Conservation (phyloP, 2,797 vertebrate species). For the Hydrocynus forskahlii region DNA sequence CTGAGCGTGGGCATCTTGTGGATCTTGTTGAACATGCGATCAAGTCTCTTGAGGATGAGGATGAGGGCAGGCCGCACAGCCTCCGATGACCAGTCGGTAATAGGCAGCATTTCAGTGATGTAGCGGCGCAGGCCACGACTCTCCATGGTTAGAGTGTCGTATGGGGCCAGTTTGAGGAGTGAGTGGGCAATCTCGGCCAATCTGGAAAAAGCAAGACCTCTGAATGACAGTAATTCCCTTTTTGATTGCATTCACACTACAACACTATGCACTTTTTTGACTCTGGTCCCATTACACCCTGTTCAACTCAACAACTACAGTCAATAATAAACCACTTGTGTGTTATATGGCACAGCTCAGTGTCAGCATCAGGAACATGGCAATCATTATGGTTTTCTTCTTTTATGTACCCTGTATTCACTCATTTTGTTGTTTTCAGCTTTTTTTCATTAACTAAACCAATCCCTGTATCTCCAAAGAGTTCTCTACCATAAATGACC, state of each 20-base stretch:
- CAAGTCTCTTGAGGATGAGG: conserved; percentile 97
- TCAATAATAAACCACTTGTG: no score
- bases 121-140: conserved; percentile 94
- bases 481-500: no score
- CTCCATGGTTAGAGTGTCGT: conserved; percentile 98
- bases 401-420: background rate
- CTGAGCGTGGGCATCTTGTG: conserved; percentile 99
- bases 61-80: conserved; percentile 97
- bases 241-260: background rate
- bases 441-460: background rate
- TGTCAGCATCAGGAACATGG: background rate
- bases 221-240: background rate
- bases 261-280: no score
- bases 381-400: background rate
- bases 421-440: background rate
- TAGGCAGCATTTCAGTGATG: conserved; percentile 98
- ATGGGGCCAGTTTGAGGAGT: conserved; percentile 94
- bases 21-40: conserved; percentile 99
- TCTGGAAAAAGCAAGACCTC: conserved; percentile 67
- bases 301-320: no score
- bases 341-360: no score
- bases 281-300: background rate
- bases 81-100: conserved; percentile 97
- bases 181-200: conserved; percentile 97
- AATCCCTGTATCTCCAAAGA: background rate